A percentile compares a stretch with the other conserved stretches of the same genome.
Evolutionary conservation across 2,113 vertebrate species (phyloP).

Genomic region (Hippolais icterina): DNA sequence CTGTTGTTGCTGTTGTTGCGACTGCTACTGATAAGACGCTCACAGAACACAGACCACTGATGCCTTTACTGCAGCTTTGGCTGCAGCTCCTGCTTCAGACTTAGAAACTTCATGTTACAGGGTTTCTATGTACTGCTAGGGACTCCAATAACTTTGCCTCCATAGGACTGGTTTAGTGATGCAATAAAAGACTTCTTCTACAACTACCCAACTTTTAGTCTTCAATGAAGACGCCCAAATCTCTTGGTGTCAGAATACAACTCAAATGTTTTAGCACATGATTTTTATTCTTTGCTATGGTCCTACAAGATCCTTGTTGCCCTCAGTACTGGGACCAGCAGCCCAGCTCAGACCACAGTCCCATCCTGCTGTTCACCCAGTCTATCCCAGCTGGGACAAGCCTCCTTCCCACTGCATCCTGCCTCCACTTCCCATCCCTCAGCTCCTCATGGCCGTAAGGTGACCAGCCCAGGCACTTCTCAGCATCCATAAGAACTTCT

Average conservation of each 20-base stretch:
- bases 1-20: not conserved
- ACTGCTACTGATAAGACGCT: not conserved
- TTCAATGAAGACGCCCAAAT: not conserved
- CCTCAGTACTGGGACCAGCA: not conserved
- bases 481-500: not conserved
- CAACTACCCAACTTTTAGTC: not conserved
- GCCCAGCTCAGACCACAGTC: fast-evolving
- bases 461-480: not conserved
- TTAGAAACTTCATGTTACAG: not conserved
- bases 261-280: not conserved
- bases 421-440: fast-evolving
- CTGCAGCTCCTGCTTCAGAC: not conserved
- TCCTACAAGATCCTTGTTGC: no score
- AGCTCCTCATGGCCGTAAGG: fast-evolving
- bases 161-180: not conserved
- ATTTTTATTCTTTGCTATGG: not conserved
- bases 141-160: not conserved
- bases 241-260: not conserved
- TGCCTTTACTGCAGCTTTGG: not conserved
- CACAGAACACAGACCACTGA: not conserved
- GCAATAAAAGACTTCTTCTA: not conserved
- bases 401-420: not conserved
- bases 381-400: not conserved
- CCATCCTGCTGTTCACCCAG: not conserved
- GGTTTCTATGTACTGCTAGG: not conserved